These are phyloP conservation scores for Uromys caudimaculatus DNA, from an alignment of 2,797 vertebrate genomes.

Conservation along the genomic window DNA sequence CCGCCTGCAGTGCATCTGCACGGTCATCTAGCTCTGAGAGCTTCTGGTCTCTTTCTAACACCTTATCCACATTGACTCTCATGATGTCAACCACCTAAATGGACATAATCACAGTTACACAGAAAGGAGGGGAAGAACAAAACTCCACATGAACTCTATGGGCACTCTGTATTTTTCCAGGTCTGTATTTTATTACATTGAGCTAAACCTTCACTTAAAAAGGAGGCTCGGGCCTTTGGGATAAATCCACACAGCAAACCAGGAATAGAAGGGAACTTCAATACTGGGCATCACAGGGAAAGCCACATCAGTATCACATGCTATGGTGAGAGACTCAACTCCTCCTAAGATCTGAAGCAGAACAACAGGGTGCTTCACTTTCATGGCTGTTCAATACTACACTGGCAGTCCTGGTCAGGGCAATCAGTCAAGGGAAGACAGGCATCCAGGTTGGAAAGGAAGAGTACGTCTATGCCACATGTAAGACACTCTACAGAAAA, in stretches of 20 bases:
- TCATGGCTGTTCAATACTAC: background rate
- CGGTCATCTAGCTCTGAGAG: slow-evolving; percentile 89
- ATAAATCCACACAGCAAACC: background rate
- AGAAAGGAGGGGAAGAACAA: background rate
- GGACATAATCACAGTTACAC: background rate
- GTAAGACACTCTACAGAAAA: background rate
- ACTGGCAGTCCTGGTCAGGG: background rate
- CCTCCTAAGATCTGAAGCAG: background rate
- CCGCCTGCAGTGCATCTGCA: slow-evolving; percentile 89
- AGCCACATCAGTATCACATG: background rate
- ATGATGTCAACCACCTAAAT: slow-evolving; percentile 91
- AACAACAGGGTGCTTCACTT: background rate
- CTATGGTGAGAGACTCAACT: background rate
- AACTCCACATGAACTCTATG: background rate
- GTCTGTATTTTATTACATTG: background rate
- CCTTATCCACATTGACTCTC: slow-evolving; percentile 91
- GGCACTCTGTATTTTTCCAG: background rate
- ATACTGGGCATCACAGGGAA: background rate
- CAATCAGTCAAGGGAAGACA: background rate
- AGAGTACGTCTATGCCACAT: background rate
- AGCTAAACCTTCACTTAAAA: background rate
- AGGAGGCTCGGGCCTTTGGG: background rate
- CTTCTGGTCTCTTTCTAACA: slow-evolving; percentile 90
- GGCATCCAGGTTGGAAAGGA: background rate
- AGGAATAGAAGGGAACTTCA: slow-evolving; percentile 5